Conservation (phyloP, 2,797 vertebrate genomes). For the Chromis chromis region DNA sequence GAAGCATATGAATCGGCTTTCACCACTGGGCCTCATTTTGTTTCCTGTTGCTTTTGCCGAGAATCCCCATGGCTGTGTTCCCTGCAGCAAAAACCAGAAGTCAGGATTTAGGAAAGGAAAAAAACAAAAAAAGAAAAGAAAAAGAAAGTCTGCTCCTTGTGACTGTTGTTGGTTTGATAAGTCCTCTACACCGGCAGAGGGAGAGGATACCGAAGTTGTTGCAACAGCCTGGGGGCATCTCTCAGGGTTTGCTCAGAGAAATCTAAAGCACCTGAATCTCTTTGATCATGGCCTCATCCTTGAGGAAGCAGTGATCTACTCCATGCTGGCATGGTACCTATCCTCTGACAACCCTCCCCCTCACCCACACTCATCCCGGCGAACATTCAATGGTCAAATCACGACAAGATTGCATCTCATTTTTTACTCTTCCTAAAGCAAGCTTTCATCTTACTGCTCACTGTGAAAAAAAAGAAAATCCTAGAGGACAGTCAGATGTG, state of each 20-base stretch:
- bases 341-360: constrained; percentile 38
- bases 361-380: constrained; percentile 19
- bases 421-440: constrained; percentile 33
- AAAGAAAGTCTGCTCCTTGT: constrained; percentile 30
- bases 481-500: constrained; percentile 2
- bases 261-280: constrained; percentile 67
- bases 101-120: constrained; percentile 9
- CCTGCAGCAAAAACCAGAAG: constrained; percentile 44
- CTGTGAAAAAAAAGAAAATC: not conserved
- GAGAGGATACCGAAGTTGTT: constrained; percentile 60
- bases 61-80: constrained; percentile 34
- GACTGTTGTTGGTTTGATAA: constrained; percentile 63
- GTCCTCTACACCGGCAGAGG: constrained; percentile 44
- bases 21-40: constrained; percentile 30
- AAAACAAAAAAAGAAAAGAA: constrained; percentile 6
- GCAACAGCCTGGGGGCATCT: constrained; percentile 67
- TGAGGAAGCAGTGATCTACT: constrained; percentile 53
- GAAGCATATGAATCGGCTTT: constrained; percentile 16
- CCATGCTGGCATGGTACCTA: constrained; percentile 39
- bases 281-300: constrained; percentile 73
- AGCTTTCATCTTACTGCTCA: constrained; percentile 47
- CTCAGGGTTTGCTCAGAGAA: constrained; percentile 63
- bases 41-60: constrained; percentile 21
- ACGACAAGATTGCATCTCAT: constrained; percentile 42
- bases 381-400: constrained; percentile 34